These are phyloP conservation scores for Tenthredo livida DNA, from an alignment of 2,888 invertebrate genomes.

Conservation along the genomic window DNA sequence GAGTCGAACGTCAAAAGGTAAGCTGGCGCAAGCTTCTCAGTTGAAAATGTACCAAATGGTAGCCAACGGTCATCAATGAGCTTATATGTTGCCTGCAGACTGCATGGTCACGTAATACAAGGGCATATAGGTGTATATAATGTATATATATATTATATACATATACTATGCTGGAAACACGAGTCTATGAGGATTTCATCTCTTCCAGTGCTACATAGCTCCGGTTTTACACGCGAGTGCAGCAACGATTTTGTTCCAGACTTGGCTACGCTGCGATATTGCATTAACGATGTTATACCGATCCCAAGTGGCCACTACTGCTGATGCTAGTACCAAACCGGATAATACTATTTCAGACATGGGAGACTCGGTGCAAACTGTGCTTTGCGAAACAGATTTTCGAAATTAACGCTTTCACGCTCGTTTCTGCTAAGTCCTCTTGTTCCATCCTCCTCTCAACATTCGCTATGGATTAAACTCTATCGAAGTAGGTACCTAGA, in stretches of 20 bases:
- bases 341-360: not conserved
- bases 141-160: not conserved
- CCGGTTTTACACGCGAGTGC: not conserved
- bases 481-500: not conserved
- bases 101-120: constrained; percentile 19
- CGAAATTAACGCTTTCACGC: not conserved
- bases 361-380: not conserved
- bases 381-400: not conserved
- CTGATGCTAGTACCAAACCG: not conserved
- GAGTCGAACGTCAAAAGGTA: constrained; percentile 35
- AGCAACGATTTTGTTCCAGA: constrained; percentile 14
- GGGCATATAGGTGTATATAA: not conserved
- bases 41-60: constrained; percentile 8
- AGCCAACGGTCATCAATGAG: constrained; percentile 39
- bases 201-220: constrained; percentile 9
- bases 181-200: constrained; percentile 29
- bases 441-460: not conserved
- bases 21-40: not conserved
- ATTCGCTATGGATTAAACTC: not conserved
- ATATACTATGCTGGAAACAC: not conserved
- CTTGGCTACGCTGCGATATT: constrained; percentile 2
- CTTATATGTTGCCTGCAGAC: not conserved
- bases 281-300: constrained; percentile 14
- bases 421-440: not conserved
- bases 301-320: not conserved